A percentile compares a stretch with the other conserved stretches of the same genome.
These are phyloP conservation scores for Parasteatoda tepidariorum DNA, from an alignment of 1,140 invertebrate genomes.

Conservation along the genomic window DNA sequence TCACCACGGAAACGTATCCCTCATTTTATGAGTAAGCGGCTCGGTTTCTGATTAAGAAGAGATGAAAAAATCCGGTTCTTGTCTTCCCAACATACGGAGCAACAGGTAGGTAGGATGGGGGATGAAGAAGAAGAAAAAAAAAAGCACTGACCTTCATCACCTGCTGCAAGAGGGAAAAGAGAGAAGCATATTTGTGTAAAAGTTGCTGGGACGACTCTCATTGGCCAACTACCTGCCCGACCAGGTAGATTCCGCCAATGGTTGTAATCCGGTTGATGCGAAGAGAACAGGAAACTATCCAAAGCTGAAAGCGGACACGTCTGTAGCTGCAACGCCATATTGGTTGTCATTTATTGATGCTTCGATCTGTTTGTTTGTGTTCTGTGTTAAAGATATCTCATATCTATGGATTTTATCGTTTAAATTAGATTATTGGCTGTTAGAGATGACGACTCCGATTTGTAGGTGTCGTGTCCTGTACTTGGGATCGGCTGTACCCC, in stretches of 20 bases:
- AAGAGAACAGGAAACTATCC: conserved; percentile 28
- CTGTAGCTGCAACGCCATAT: conserved; percentile 41
- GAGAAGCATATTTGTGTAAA: conserved; percentile 32
- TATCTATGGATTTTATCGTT: conserved; percentile 37
- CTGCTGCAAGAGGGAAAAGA: not conserved
- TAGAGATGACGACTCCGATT: conserved; percentile 80
- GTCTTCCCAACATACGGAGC: not conserved
- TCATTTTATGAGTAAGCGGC: not conserved
- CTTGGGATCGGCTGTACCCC: conserved; percentile 95
- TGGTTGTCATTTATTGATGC: conserved; percentile 13
- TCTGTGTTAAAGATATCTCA: not conserved
- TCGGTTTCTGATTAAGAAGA: not conserved
- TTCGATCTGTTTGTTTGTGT: not conserved
- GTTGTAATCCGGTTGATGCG: not conserved
- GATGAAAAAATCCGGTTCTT: conserved; percentile 39
- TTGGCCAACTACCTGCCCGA: conserved; percentile 46
- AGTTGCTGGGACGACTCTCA: conserved; percentile 34
- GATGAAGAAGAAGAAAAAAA: not conserved
- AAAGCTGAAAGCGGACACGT: conserved; percentile 14
- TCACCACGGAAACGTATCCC: conserved; percentile 37
- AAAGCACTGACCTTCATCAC: conserved; percentile 51
- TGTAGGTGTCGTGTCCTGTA: conserved; percentile 97
- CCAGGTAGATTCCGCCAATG: conserved; percentile 27
- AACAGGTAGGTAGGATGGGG: conserved; percentile 12
- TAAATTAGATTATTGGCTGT: not conserved